Conservation (phyloP, 2,888 invertebrate species). For the Pasiphila rectangulata region DNA sequence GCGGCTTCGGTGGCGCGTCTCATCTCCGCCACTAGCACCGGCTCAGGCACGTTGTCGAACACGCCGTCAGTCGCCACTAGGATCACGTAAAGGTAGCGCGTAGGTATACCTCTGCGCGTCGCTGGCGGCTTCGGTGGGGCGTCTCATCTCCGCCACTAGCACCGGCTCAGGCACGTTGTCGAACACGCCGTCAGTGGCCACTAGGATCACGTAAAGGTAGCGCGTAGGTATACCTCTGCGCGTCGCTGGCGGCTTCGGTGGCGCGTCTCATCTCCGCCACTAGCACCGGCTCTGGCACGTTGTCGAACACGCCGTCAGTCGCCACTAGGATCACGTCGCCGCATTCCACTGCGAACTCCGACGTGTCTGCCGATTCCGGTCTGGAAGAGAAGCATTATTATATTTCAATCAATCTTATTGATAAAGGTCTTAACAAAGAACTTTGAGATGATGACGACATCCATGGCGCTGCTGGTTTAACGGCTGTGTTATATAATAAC, state of each 20-base stretch:
- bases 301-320: conserved; percentile 99
- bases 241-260: conserved; percentile 73
- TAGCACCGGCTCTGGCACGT: conserved; percentile 95
- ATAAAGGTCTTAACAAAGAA: too few relatives aligned
- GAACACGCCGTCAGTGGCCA: conserved; percentile 99
- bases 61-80: too few relatives aligned
- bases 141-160: conserved; percentile 91
- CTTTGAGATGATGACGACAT: too few relatives aligned
- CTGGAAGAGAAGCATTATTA: conserved; percentile 64
- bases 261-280: conserved; percentile 90
- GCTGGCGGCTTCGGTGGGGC: conserved; percentile 69
- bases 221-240: conserved; percentile 78
- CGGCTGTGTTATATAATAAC: too few relatives aligned
- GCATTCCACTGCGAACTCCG: conserved; percentile 92
- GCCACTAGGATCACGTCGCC: conserved; percentile 97
- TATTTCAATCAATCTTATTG: neutral
- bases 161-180: conserved; percentile 97
- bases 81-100: too few relatives aligned
- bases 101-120: conserved; percentile 84
- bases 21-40: too few relatives aligned
- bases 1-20: too few relatives aligned
- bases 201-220: too few relatives aligned
- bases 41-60: too few relatives aligned
- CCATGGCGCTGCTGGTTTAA: too few relatives aligned
- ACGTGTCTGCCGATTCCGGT: conserved; percentile 94